Percentiles rank a stretch among this genome's conserved stretches.
Conservation (phyloP, 2,888 invertebrate genomes). For the Nephrotoma flavescens region DNA sequence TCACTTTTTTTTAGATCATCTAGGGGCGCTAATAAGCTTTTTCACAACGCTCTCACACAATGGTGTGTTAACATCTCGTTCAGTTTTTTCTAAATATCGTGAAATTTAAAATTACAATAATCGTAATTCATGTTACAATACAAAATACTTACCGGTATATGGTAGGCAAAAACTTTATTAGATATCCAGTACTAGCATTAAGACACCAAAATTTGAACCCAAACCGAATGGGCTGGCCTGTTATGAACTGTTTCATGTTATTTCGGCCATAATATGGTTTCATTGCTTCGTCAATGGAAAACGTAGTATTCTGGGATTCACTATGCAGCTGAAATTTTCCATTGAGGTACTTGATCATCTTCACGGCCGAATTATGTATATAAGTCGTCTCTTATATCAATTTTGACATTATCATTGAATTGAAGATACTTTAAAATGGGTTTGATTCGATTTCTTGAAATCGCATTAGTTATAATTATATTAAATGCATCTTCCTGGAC, state of each 20-base stretch:
- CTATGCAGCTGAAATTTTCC: conserved; percentile 7
- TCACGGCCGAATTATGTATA: conserved; percentile 14
- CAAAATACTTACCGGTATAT: not conserved
- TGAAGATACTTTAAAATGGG: no score
- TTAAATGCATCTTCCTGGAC: no score
- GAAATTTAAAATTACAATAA: not conserved
- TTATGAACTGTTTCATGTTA: no score
- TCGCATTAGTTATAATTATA: no score
- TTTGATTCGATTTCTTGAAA: no score
- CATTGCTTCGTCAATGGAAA: conserved; percentile 16
- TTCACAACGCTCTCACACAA: not conserved
- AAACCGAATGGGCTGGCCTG: no score
- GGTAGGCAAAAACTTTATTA: not conserved
- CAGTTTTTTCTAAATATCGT: not conserved
- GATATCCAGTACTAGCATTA: not conserved
- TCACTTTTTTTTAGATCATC: no score
- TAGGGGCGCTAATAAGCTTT: not conserved
- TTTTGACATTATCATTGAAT: conserved; percentile 13
- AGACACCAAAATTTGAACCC: no score
- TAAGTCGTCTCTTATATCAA: conserved; percentile 13
- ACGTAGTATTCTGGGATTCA: conserved; percentile 10
- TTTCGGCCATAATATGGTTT: no score
- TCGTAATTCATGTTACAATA: not conserved
- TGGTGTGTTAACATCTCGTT: not conserved
- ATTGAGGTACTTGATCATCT: conserved; percentile 13